phyloP scores from a whole-genome alignment of 2,113 vertebrate genomes.

The Alosa alosa region DNA sequence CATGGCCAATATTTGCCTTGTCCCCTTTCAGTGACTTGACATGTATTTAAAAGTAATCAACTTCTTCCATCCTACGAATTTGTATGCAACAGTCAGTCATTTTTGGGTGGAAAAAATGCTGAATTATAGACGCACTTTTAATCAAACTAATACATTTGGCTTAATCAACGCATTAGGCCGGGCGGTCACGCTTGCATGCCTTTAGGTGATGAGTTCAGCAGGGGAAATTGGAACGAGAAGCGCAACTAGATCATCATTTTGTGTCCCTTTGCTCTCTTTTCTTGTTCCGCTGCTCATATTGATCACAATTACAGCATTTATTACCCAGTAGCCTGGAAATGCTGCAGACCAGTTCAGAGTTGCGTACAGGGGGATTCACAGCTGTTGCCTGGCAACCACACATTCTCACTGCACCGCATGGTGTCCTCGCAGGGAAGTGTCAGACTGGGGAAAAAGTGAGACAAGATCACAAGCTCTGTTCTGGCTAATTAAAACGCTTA shows the following conservation, averaged over 20 bases:
- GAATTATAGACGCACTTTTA: background rate
- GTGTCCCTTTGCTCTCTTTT: background rate
- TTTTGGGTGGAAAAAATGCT: background rate
- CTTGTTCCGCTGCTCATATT: background rate
- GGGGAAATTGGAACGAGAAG: background rate
- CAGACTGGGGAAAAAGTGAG: conserved; percentile 12
- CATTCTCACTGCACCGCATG: conserved; percentile 33
- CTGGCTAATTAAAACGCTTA: background rate
- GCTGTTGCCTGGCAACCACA: conserved; percentile 57
- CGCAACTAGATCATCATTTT: background rate
- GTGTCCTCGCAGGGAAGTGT: conserved; percentile 29
- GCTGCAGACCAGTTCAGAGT: conserved; percentile 20
- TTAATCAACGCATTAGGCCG: background rate
- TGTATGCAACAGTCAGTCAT: background rate
- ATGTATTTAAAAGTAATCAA: background rate
- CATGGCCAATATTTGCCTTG: background rate
- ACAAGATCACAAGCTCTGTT: background rate
- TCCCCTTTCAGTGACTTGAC: background rate
- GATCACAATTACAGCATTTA: background rate
- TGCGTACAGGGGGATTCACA: conserved; percentile 29
- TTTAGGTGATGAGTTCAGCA: background rate
- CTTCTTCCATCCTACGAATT: background rate
- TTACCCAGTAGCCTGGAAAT: conserved; percentile 19
- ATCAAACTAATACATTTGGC: background rate
- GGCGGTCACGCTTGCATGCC: background rate